phyloP scores from a whole-genome alignment of 2,797 vertebrate genomes.

The Phrynocephalus guinanensis region DNA sequence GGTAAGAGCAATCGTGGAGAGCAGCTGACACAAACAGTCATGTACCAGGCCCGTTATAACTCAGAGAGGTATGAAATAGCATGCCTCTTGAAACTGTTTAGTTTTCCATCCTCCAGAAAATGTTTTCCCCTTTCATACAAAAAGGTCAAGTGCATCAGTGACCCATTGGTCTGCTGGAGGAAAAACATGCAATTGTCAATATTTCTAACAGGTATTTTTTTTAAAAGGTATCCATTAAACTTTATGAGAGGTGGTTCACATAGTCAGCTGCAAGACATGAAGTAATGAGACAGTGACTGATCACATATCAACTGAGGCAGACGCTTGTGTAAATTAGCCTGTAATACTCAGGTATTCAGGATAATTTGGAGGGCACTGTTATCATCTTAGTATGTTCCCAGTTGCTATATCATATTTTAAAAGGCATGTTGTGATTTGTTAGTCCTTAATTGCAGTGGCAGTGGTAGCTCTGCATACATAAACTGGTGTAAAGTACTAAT shows the following conservation, averaged over 20 bases:
- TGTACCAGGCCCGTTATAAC: not conserved
- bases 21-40: not conserved
- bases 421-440: no score
- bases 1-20: not conserved
- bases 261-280: not conserved
- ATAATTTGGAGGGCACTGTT: no score
- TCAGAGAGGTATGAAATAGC: not conserved
- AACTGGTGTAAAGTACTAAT: no score
- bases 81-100: not conserved
- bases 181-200: not conserved
- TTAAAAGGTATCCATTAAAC: not conserved
- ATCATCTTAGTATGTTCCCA: no score
- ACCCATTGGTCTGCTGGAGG: not conserved
- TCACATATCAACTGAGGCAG: not conserved
- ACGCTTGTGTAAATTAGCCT: not conserved
- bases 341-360: not conserved
- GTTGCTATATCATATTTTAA: no score
- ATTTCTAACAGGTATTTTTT: not conserved
- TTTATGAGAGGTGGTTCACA: not conserved
- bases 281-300: not conserved
- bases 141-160: not conserved
- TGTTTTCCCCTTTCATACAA: not conserved
- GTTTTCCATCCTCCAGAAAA: not conserved
- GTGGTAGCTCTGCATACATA: no score
- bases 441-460: no score